A percentile compares a stretch with the other conserved stretches of the same genome.
Evolutionary conservation across 2,888 invertebrate species (phyloP).

Genomic region (Volucella inanis): DNA sequence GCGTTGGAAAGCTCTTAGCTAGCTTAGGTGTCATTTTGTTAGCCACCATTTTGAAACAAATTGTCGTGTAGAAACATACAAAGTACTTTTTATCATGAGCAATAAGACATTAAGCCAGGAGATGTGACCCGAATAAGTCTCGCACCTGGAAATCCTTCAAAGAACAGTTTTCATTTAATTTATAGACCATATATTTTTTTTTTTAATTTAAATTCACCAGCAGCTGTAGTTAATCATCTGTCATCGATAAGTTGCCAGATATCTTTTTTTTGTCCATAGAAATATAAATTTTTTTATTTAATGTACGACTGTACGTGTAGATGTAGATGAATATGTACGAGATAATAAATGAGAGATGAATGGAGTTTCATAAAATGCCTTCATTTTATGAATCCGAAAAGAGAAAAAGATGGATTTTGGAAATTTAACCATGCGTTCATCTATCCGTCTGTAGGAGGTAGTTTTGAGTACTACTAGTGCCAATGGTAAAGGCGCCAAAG

Average conservation of each 20-base stretch:
- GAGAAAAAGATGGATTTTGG: not conserved
- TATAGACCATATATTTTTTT: slow-evolving; percentile 12
- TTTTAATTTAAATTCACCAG: slow-evolving; percentile 7
- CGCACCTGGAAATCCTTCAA: slow-evolving; percentile 38
- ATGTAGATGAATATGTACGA: not conserved
- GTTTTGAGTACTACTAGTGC: slow-evolving; percentile 28
- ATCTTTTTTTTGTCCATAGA: slow-evolving; percentile 11
- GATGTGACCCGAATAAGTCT: not conserved
- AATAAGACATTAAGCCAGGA: not conserved
- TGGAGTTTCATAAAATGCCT: not conserved
- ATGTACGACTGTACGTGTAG: not conserved
- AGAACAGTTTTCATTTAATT: slow-evolving; percentile 42
- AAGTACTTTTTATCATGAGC: not conserved
- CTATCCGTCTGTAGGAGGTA: not conserved
- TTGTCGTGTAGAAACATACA: slow-evolving; percentile 72
- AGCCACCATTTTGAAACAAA: slow-evolving; percentile 76
- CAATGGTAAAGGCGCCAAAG: slow-evolving; percentile 17
- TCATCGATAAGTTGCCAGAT: not conserved
- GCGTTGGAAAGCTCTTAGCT: slow-evolving; percentile 80
- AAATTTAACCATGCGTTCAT: slow-evolving; percentile 1
- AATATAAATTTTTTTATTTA: not conserved
- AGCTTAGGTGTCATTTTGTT: slow-evolving; percentile 78
- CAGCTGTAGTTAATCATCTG: slow-evolving; percentile 12
- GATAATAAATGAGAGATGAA: slow-evolving; percentile 13
- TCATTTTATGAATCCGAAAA: not conserved